Base-by-base conservation (phyloP, 1,140 invertebrate species). In the Drosophila neocordata region DNA sequence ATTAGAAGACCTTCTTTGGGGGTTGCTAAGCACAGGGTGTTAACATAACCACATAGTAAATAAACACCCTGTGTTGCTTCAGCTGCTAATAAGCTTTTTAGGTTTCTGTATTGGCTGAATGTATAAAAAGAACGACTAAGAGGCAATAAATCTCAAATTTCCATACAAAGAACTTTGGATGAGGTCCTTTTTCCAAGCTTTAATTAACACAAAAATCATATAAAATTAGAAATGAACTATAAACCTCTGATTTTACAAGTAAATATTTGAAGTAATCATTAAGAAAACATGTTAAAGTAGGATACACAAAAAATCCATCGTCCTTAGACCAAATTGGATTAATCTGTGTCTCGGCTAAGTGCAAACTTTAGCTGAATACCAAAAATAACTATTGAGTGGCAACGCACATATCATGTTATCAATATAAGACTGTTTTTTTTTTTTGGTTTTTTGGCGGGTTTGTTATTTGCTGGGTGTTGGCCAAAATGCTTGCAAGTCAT, bases 21-120 rank as follows among this genome's bases (percentile, higher is more conserved):
- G 69, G 67, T 76, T 69, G 73, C 38, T 67, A 2, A 73, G 5
- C 20, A 53, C 69, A 73, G 69, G 70, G 61, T 68, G 69, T 9
- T 12, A n/a, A n/a, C 9, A 12, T 34, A 9, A 13, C 20, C 8
- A 15, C 1, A 15, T 52, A 1, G 9, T 24, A 59, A 11, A 59
- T 18, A 24, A 12, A 35, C 57, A 59, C 57, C 57, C 57, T 59
- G 34, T 59, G 57, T 37, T 9, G 1, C 15, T 48, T 7, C 3
- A 20, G 15, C 41, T 48, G 15, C 2, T 35, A 9, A 0, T 27
- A 3, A 38, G 57, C 57, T 37, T 59, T 35, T 24, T n/a, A 9
- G 41, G 41, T 48, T 48, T 20, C 2, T 20, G 41, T 48, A 48
- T 48, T 11, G 15, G 41, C 41, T 48, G 20, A 48, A 11, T 11